Conservation (phyloP, 2,888 invertebrate species). For the Crioceris asparagi region DNA sequence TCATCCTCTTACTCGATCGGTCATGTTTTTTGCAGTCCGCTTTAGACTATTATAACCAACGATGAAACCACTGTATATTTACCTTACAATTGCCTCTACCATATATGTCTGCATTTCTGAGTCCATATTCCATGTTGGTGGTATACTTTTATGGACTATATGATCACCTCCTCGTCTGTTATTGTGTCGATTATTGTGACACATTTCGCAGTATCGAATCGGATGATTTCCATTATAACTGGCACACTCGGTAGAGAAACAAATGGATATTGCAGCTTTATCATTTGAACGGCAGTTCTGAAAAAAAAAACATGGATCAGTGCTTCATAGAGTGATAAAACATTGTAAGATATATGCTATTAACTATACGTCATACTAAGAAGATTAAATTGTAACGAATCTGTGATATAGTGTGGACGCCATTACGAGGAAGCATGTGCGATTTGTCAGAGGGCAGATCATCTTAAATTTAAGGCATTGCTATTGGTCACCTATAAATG, state of each 20-base stretch:
- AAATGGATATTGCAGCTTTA: constrained; percentile 88
- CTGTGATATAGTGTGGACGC: too few species aligned
- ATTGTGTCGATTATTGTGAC: constrained; percentile 82
- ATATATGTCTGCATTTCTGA: constrained; percentile 86
- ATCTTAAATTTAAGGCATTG: too few species aligned
- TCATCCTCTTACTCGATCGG: too few species aligned
- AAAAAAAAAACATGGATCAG: constrained; percentile 27
- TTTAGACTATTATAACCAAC: too few species aligned
- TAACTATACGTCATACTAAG: too few species aligned
- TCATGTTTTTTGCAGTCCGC: too few species aligned
- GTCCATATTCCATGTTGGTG: constrained; percentile 82
- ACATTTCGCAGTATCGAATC: constrained; percentile 84
- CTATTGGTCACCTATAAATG: too few species aligned
- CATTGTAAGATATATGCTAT: too few species aligned
- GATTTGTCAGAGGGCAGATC: too few species aligned
- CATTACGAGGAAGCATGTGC: too few species aligned
- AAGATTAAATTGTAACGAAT: too few species aligned
- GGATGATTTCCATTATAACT: constrained; percentile 95
- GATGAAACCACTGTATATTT: constrained; percentile 16
- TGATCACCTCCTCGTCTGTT: constrained; percentile 80
- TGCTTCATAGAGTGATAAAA: too few species aligned
- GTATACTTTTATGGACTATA: constrained; percentile 78
- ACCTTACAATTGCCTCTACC: constrained; percentile 91
- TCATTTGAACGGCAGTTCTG: constrained; percentile 87
- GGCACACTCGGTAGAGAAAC: constrained; percentile 94